phyloP scores from a whole-genome alignment of 2,113 vertebrate genomes.

The Dicrurus megarhynchus region DNA sequence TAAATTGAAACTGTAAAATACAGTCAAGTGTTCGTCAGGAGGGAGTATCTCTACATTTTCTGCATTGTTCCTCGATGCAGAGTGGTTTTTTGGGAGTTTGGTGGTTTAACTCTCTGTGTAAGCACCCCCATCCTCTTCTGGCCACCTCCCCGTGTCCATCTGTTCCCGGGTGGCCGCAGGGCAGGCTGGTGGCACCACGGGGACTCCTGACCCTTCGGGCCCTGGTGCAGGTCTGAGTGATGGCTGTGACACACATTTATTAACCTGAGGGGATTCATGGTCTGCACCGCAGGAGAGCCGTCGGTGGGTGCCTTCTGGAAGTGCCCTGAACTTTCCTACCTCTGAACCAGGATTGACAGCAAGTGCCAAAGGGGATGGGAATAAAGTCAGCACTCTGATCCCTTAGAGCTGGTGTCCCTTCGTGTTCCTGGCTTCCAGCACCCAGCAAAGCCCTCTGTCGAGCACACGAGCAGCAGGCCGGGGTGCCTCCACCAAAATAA shows the following conservation, averaged over 20 bases:
- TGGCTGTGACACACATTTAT: neutral
- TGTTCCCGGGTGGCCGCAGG: fast-evolving
- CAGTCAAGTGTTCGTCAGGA: neutral
- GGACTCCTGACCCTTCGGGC: neutral
- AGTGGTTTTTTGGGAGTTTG: neutral
- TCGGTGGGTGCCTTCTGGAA: too few relatives aligned
- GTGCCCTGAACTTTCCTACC: neutral
- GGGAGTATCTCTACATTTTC: neutral
- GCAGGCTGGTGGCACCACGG: fast-evolving
- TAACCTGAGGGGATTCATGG: fast-evolving
- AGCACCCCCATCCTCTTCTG: neutral
- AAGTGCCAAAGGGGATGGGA: neutral
- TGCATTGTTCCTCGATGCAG: neutral
- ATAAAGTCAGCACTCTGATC: neutral
- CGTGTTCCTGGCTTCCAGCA: neutral
- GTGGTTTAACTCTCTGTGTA: fast-evolving
- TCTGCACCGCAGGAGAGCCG: neutral
- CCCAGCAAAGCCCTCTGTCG: neutral
- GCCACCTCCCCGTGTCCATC: fast-evolving
- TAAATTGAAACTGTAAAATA: neutral
- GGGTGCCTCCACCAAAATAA: neutral
- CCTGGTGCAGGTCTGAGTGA: fast-evolving
- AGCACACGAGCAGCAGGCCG: neutral
- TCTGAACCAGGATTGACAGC: neutral
- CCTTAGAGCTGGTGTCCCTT: neutral